phyloP scores from a whole-genome alignment of 2,113 vertebrate species.

The Arenaria interpres region DNA sequence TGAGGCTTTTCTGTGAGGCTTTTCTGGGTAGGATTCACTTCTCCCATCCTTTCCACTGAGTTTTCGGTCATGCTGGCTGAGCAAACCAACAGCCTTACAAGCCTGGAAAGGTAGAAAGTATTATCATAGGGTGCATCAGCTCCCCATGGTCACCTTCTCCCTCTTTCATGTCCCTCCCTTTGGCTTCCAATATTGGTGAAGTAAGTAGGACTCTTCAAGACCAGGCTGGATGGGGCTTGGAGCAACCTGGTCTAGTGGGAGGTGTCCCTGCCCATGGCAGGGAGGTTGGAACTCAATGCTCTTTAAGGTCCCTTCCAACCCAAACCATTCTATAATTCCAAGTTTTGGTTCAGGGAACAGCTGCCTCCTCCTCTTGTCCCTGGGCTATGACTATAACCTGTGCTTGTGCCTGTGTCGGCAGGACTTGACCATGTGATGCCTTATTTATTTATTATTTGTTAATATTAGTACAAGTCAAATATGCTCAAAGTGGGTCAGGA shows the following conservation, averaged over 20 bases:
- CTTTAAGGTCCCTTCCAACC: too few species aligned
- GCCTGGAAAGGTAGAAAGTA: neutral
- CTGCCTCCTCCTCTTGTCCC: neutral
- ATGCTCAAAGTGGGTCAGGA: neutral
- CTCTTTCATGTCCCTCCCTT: neutral
- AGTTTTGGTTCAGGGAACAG: neutral
- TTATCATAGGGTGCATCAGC: rapidly evolving
- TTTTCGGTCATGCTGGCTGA: neutral
- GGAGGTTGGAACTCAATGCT: too few species aligned
- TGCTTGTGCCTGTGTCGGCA: rapidly evolving
- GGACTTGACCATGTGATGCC: neutral
- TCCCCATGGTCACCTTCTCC: neutral
- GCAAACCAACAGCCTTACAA: neutral
- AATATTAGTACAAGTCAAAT: neutral
- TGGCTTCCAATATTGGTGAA: neutral
- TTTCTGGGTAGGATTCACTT: neutral
- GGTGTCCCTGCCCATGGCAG: too few species aligned
- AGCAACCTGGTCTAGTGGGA: too few species aligned
- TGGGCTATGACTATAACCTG: neutral
- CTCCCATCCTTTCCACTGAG: neutral
- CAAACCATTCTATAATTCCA: neutral
- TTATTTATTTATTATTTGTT: neutral
- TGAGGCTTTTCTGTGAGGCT: neutral
- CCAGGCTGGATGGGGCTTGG: too few species aligned
- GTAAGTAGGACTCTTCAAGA: neutral